Percentiles rank a stretch among this genome's conserved stretches.
Evolutionary conservation across 2,888 invertebrate species (phyloP).

Genomic region (Lampropteryx suffumata): DNA sequence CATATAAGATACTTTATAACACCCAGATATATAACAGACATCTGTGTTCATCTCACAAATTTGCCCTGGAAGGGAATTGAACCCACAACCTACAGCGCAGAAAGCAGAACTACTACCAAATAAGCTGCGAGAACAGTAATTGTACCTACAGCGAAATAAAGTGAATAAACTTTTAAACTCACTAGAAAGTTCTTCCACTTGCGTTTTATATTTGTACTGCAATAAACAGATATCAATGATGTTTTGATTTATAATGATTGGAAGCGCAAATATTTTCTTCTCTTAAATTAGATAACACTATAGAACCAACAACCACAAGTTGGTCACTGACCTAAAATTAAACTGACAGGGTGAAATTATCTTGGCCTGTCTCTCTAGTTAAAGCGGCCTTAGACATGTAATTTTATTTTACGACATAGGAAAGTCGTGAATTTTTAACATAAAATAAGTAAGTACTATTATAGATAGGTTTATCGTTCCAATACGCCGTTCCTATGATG

Average conservation of each 20-base stretch:
- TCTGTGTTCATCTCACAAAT: too few relatives aligned
- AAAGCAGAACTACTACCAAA: too few relatives aligned
- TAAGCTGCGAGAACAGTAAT: too few relatives aligned
- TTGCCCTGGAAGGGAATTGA: too few relatives aligned
- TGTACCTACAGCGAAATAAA: background rate
- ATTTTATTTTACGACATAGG: too few relatives aligned
- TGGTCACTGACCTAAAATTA: background rate
- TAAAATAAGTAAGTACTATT: background rate
- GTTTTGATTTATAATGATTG: conserved; percentile 4
- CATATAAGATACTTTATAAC: too few relatives aligned
- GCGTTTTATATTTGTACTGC: background rate
- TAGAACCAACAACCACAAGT: background rate
- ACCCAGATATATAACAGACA: too few relatives aligned
- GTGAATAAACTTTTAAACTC: conserved; percentile 9
- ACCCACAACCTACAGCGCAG: too few relatives aligned
- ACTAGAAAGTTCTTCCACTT: conserved; percentile 5
- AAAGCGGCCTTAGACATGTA: too few relatives aligned
- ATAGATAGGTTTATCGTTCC: conserved; percentile 8
- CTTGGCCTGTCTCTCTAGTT: too few relatives aligned
- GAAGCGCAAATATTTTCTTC: conserved; percentile 1
- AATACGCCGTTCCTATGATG: conserved; percentile 4
- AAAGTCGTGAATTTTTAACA: background rate
- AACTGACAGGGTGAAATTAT: background rate
- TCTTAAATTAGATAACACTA: background rate
- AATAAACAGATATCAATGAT: conserved; percentile 8